Evolutionary conservation across 1,140 invertebrate genomes (phyloP).

Genomic region (Hypsibius dujardini): DNA sequence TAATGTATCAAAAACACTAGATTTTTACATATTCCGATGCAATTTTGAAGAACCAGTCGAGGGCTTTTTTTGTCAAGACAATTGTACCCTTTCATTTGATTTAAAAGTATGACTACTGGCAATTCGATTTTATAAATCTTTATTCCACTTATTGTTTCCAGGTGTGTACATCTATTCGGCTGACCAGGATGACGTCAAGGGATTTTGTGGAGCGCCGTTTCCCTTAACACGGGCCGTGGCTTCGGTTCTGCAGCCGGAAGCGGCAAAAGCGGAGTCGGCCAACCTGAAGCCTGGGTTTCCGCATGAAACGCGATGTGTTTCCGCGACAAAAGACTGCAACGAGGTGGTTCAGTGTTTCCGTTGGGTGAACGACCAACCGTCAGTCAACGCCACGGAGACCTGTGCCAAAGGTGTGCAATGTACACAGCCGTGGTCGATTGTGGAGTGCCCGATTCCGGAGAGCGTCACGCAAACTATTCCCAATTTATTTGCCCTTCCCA

Average conservation of each 20-base stretch:
- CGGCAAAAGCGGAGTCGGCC: not conserved
- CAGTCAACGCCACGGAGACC: not conserved
- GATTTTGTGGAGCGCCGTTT: conserved; percentile 3
- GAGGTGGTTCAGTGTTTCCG: not conserved
- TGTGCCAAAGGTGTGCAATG: not conserved
- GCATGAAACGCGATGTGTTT: not conserved
- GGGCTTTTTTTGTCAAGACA: too few species aligned
- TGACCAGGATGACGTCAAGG: conserved; percentile 7
- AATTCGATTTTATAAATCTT: too few species aligned
- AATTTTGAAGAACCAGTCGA: too few species aligned
- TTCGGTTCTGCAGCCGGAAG: too few species aligned
- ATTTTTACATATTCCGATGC: too few species aligned
- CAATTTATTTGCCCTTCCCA: not conserved
- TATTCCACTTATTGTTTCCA: too few species aligned
- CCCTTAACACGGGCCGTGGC: not conserved
- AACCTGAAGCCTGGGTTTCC: not conserved
- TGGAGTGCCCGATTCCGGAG: not conserved
- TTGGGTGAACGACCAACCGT: not conserved
- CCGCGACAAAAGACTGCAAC: not conserved
- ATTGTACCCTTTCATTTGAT: too few species aligned
- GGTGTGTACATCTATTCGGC: not conserved
- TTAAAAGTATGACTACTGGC: too few species aligned
- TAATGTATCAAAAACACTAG: too few species aligned
- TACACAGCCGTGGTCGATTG: not conserved
- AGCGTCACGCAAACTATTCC: not conserved